A percentile compares a stretch with the other conserved stretches of the same genome.
Evolutionary conservation across 2,797 vertebrate genomes (phyloP).

Genomic region (Naso thynnoides): DNA sequence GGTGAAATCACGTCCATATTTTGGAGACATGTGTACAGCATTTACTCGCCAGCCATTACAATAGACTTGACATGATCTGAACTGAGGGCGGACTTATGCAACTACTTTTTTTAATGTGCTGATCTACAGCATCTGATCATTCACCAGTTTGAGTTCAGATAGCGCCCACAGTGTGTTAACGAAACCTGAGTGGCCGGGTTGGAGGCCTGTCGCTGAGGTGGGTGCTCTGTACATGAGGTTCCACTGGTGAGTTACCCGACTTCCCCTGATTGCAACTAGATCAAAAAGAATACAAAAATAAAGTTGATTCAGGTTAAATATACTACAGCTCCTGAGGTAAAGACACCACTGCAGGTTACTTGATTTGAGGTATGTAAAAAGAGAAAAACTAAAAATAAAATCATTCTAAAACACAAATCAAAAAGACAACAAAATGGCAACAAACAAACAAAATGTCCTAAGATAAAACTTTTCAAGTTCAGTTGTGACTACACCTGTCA

Average conservation of each 20-base stretch:
- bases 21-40: constrained; percentile 7
- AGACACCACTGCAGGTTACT: constrained; percentile 82
- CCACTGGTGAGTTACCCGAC: constrained; percentile 64
- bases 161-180: constrained; percentile 49
- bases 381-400: constrained; percentile 74
- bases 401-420: constrained; percentile 78
- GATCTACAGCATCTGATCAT: constrained; percentile 74
- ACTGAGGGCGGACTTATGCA: constrained; percentile 29
- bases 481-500: constrained; percentile 83
- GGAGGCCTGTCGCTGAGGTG: constrained; percentile 57
- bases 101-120: constrained; percentile 67
- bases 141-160: constrained; percentile 56
- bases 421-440: constrained; percentile 82
- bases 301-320: constrained; percentile 84
- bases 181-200: constrained; percentile 53
- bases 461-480: constrained; percentile 87
- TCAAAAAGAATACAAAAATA: constrained; percentile 83
- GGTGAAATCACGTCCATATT: constrained; percentile 15
- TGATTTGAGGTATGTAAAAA: constrained; percentile 87
- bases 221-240: constrained; percentile 57
- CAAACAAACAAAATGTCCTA: constrained; percentile 79
- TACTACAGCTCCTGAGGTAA: constrained; percentile 86
- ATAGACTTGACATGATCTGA: constrained; percentile 24
- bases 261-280: constrained; percentile 79
- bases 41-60: constrained; percentile 21